A percentile compares a stretch with the other conserved stretches of the same genome.
These are phyloP conservation scores for Tragulus kanchil DNA, from an alignment of 2,113 vertebrate genomes.

Conservation along the genomic window DNA sequence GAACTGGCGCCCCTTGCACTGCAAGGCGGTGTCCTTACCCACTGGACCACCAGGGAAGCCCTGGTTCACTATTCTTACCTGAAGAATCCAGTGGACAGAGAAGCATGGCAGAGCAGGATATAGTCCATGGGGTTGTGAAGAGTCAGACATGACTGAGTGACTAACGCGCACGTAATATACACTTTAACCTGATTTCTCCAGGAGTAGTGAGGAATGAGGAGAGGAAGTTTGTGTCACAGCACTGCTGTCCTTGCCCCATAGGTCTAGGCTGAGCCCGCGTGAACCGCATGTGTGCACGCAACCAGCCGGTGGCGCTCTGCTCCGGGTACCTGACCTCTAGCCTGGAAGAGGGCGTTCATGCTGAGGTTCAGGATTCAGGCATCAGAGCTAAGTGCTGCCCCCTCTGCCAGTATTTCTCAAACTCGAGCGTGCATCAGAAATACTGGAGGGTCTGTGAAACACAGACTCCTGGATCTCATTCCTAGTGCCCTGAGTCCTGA, in stretches of 20 bases:
- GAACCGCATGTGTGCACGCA: accelerated
- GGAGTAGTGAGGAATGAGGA: not conserved
- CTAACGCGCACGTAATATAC: not conserved
- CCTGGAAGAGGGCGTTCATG: not conserved
- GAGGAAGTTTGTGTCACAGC: not conserved
- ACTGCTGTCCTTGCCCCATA: not conserved
- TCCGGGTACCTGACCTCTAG: not conserved
- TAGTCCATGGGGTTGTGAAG: no score
- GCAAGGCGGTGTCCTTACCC: no score
- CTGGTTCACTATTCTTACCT: no score
- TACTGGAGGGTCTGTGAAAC: not conserved
- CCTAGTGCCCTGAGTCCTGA: not conserved
- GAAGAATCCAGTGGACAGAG: no score
- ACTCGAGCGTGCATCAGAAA: not conserved
- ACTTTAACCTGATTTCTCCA: not conserved
- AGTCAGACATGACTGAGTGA: no score
- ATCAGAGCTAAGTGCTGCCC: not conserved
- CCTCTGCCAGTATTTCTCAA: not conserved
- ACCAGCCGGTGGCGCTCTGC: constrained; percentile 43
- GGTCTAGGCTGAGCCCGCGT: no score
- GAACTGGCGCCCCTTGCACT: no score
- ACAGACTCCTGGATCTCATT: not conserved
- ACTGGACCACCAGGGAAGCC: no score
- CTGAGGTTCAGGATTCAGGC: not conserved
- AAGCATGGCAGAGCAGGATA: no score